These are phyloP conservation scores for Chloroceryle aenea DNA, from an alignment of 2,113 vertebrate species.

Conservation along the genomic window DNA sequence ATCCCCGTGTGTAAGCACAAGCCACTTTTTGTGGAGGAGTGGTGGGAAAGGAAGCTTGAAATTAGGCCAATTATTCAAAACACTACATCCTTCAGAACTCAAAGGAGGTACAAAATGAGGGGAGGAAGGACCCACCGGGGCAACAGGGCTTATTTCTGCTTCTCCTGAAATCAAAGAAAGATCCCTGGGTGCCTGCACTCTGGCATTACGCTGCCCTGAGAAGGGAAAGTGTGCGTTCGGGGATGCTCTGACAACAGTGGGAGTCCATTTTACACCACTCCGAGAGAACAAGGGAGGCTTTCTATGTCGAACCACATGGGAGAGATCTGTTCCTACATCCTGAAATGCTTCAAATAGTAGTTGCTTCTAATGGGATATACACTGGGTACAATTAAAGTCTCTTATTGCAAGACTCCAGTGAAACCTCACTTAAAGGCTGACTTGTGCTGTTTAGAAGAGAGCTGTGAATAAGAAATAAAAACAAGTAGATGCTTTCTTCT, in stretches of 20 bases:
- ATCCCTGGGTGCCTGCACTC: neutral
- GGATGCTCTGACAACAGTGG: neutral
- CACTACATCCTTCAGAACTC: neutral
- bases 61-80: conserved; percentile 29
- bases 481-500: neutral
- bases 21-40: neutral
- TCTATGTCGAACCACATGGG: neutral
- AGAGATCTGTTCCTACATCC: conserved; percentile 32
- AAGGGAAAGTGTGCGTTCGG: neutral
- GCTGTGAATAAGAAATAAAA: conserved; percentile 13
- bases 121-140: neutral
- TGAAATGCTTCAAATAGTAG: conserved; percentile 12
- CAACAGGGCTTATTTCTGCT: neutral
- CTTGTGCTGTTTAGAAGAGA: neutral
- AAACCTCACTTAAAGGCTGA: neutral
- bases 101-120: rapidly evolving
- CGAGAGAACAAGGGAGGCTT: conserved; percentile 4
- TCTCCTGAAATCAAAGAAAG: conserved; percentile 7
- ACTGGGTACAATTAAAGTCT: conserved; percentile 6
- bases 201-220: neutral
- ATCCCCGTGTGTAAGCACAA: neutral
- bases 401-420: neutral
- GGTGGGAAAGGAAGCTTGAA: conserved; percentile 1
- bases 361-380: conserved; percentile 4
- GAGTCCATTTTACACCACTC: neutral